phyloP scores from a whole-genome alignment of 1,140 invertebrate genomes.

The Bombus ignitus region DNA sequence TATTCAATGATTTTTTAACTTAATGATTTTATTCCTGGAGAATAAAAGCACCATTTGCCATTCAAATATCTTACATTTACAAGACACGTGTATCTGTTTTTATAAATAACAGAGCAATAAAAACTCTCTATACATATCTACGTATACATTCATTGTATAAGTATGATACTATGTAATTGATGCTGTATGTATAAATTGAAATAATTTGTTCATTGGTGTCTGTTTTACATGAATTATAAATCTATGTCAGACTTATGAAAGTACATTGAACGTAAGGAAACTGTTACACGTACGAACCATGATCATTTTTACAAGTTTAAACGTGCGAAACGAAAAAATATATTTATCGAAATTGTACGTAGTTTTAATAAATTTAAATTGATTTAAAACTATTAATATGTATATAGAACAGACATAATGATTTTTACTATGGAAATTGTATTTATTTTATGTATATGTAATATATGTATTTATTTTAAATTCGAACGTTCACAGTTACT shows the following conservation, averaged over 20 bases:
- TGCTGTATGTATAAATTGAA: not conserved
- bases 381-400: no score
- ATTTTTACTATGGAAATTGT: no score
- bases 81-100: not conserved
- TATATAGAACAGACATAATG: no score
- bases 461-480: no score
- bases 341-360: not conserved
- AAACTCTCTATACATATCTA: not conserved
- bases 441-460: no score
- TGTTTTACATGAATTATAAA: not conserved
- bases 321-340: not conserved
- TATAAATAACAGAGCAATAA: not conserved
- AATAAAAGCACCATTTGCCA: not conserved
- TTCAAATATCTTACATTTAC: not conserved
- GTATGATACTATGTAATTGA: not conserved
- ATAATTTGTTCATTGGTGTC: not conserved
- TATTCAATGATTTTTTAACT: not conserved
- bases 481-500: no score
- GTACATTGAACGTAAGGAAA: not conserved
- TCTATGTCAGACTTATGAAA: not conserved
- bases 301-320: not conserved
- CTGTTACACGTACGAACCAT: not conserved
- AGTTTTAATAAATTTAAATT: no score
- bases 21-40: not conserved
- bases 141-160: not conserved